Conservation (phyloP, 2,888 invertebrate genomes). For the Anorthoa munda region DNA sequence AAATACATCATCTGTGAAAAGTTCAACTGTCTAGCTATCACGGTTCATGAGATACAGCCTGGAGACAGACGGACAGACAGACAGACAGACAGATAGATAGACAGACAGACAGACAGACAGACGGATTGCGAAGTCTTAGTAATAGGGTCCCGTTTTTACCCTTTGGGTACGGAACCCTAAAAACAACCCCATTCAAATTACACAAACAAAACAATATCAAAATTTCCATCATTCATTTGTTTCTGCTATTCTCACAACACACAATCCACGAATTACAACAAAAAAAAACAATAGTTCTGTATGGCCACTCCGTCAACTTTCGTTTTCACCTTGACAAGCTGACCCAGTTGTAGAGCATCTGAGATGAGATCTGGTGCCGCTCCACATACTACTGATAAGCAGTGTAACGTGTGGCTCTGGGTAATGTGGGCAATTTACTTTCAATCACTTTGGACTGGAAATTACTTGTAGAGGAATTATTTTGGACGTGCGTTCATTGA, state of each 20-base stretch:
- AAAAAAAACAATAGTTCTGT: constrained; percentile 55
- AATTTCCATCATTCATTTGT: constrained; percentile 24
- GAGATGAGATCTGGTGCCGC: constrained; percentile 65
- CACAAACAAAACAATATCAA: constrained; percentile 7
- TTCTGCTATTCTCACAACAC: constrained; percentile 42
- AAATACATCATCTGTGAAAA: too few relatives aligned
- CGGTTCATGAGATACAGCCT: too few relatives aligned
- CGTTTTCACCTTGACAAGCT: constrained; percentile 70
- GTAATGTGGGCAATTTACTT: constrained; percentile 64
- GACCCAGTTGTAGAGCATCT: constrained; percentile 51
- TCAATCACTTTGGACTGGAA: constrained; percentile 61
- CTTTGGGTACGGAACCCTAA: too few relatives aligned
- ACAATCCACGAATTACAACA: constrained; percentile 31
- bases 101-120: too few relatives aligned
- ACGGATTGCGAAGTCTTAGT: too few relatives aligned
- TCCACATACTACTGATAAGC: constrained; percentile 66
- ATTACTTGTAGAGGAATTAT: constrained; percentile 12
- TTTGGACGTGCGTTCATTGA: constrained; percentile 8
- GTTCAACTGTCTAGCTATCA: too few relatives aligned
- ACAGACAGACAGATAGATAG: too few relatives aligned
- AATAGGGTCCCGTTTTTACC: too few relatives aligned
- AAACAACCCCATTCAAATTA: neutral
- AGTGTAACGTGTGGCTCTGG: constrained; percentile 9
- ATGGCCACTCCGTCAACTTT: constrained; percentile 56
- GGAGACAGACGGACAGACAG: too few relatives aligned